phyloP scores from a whole-genome alignment of 2,113 vertebrate genomes.

The Rutilus rutilus region DNA sequence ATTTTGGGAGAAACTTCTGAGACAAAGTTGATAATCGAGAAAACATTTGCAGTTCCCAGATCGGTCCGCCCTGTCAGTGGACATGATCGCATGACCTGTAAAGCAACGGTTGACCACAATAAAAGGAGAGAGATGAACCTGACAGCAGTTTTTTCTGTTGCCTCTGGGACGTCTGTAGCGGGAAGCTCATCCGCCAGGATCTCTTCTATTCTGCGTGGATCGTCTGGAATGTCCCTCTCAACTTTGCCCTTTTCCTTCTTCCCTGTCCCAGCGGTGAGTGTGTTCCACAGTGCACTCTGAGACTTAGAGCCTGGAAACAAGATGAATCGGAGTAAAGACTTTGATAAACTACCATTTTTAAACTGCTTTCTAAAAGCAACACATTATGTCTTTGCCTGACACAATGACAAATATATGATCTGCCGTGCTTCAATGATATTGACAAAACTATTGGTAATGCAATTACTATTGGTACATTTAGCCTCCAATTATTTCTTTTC shows the following conservation, averaged over 20 bases:
- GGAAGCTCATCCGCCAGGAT: slow-evolving; percentile 90
- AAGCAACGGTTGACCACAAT: background rate
- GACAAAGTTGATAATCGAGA: background rate
- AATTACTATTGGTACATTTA: background rate
- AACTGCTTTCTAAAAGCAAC: background rate
- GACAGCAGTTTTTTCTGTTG: slow-evolving; percentile 90
- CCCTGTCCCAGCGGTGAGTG: slow-evolving; percentile 83
- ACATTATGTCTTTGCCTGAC: background rate
- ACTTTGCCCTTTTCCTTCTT: slow-evolving; percentile 81
- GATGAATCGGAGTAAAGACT: background rate
- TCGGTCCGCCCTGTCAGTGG: background rate
- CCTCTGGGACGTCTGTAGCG: slow-evolving; percentile 83
- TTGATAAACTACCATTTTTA: background rate
- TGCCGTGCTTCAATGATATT: background rate
- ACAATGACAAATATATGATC: background rate
- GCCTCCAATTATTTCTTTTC: background rate
- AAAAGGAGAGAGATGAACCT: slow-evolving; percentile 79
- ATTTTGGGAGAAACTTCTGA: too few species aligned
- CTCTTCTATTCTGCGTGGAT: slow-evolving; percentile 86
- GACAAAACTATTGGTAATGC: background rate
- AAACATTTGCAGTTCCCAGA: background rate
- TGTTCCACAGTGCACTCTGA: slow-evolving; percentile 90
- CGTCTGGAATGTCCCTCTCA: slow-evolving; percentile 75
- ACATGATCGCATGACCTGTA: background rate
- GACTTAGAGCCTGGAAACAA: slow-evolving; percentile 88